phyloP scores from a whole-genome alignment of 2,888 invertebrate species.

The Lysandra bellargus region DNA sequence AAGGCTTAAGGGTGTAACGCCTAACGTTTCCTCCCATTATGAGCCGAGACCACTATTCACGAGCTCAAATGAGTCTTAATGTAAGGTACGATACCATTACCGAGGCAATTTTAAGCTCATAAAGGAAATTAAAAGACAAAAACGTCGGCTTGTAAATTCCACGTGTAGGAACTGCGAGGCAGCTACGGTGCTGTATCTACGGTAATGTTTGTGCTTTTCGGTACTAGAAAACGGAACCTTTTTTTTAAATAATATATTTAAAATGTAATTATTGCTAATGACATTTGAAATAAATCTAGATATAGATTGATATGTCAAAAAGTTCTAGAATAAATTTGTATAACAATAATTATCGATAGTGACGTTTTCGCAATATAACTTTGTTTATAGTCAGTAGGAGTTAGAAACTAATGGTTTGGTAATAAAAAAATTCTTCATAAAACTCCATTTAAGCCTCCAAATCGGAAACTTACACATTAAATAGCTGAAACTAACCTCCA shows the following conservation, averaged over 20 bases:
- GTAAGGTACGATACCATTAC: constrained; percentile 75
- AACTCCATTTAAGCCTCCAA: not conserved
- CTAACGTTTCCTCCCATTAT: constrained; percentile 69
- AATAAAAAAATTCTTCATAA: not conserved
- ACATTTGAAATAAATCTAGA: too few species aligned
- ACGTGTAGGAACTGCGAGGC: not conserved
- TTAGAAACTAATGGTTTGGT: not conserved
- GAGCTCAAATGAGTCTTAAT: constrained; percentile 72
- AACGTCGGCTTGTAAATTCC: constrained; percentile 31
- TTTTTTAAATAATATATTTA: too few species aligned
- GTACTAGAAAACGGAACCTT: not conserved
- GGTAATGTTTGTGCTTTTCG: not conserved
- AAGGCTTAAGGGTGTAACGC: constrained; percentile 64
- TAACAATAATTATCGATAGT: too few species aligned
- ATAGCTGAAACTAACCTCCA: constrained; percentile 10
- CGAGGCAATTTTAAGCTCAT: constrained; percentile 73
- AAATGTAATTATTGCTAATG: too few species aligned
- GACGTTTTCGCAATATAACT: not conserved
- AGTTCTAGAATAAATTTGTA: too few species aligned
- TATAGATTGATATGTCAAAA: too few species aligned
- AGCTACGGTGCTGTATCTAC: not conserved
- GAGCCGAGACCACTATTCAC: constrained; percentile 66
- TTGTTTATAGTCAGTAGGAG: not conserved
- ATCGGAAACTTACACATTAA: constrained; percentile 1
- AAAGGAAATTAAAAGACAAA: constrained; percentile 70